phyloP scores from a whole-genome alignment of 2,797 vertebrate genomes.

The Enteromius afrohamiltoni region DNA sequence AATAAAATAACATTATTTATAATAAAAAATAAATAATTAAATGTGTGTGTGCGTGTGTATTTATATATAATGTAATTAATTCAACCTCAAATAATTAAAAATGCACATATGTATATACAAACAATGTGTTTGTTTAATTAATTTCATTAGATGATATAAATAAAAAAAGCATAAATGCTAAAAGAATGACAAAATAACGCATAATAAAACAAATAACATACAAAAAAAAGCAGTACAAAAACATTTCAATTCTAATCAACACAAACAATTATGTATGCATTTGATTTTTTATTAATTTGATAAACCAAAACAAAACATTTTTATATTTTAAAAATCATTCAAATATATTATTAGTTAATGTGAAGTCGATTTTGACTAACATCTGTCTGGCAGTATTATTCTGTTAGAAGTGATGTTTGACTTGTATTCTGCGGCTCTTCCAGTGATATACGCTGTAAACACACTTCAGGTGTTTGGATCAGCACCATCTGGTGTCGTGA shows the following conservation, averaged over 20 bases:
- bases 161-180: too few species aligned
- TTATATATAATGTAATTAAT: too few species aligned
- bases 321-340: background rate
- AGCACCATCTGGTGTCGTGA: background rate
- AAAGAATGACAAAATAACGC: too few species aligned
- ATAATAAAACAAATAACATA: too few species aligned
- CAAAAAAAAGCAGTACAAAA: background rate
- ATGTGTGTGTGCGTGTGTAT: too few species aligned
- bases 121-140: too few species aligned
- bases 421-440: background rate
- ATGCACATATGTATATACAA: too few species aligned
- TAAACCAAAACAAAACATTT: background rate
- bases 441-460: background rate
- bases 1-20: background rate
- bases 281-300: background rate
- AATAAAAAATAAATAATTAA: background rate
- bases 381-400: background rate
- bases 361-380: too few species aligned
- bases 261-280: background rate
- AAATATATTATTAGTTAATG: too few species aligned
- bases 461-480: slow-evolving; percentile 9
- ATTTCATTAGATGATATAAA: too few species aligned
- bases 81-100: too few species aligned
- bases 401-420: background rate
- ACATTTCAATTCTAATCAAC: too few species aligned